Evolutionary conservation across 2,888 invertebrate species (phyloP).

Genomic region (Trachelus troglodyta): DNA sequence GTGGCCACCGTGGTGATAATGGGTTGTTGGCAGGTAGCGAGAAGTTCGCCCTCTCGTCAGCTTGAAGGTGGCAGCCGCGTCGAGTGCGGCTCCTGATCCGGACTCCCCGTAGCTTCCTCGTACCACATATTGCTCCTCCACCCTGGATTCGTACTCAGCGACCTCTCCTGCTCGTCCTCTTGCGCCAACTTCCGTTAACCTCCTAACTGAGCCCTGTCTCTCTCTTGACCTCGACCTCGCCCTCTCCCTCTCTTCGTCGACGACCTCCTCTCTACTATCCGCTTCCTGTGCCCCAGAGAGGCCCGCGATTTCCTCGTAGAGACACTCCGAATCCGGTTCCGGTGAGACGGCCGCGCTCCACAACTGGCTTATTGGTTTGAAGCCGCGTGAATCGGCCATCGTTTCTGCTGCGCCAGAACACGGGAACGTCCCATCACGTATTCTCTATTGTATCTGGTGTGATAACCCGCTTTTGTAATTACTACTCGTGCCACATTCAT

Average conservation of each 20-base stretch:
- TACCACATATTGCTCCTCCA: constrained; percentile 62
- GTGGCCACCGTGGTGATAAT: constrained; percentile 46
- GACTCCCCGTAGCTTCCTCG: constrained; percentile 57
- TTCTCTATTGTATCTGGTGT: constrained; percentile 8
- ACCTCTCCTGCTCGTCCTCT: constrained; percentile 13
- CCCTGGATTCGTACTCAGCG: constrained; percentile 41
- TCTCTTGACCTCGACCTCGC: constrained; percentile 26
- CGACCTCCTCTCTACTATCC: constrained; percentile 19
- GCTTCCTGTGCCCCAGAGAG: constrained; percentile 55
- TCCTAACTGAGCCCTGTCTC: not conserved
- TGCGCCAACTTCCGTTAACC: constrained; percentile 11
- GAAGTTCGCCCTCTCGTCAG: constrained; percentile 67
- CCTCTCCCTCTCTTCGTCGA: constrained; percentile 4
- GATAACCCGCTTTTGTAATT: not conserved
- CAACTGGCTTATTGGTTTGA: constrained; percentile 65
- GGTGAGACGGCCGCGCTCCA: constrained; percentile 60
- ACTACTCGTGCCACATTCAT: not conserved
- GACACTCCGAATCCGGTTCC: constrained; percentile 64
- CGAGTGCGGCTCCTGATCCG: constrained; percentile 60
- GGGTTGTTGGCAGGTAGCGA: constrained; percentile 60
- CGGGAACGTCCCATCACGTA: constrained; percentile 8
- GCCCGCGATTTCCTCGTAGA: constrained; percentile 63
- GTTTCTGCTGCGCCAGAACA: constrained; percentile 47
- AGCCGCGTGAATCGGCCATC: constrained; percentile 65
- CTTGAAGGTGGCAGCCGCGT: constrained; percentile 67